Evolutionary conservation across 2,113 vertebrate species (phyloP).

Genomic region (Corydoras sp.): DNA sequence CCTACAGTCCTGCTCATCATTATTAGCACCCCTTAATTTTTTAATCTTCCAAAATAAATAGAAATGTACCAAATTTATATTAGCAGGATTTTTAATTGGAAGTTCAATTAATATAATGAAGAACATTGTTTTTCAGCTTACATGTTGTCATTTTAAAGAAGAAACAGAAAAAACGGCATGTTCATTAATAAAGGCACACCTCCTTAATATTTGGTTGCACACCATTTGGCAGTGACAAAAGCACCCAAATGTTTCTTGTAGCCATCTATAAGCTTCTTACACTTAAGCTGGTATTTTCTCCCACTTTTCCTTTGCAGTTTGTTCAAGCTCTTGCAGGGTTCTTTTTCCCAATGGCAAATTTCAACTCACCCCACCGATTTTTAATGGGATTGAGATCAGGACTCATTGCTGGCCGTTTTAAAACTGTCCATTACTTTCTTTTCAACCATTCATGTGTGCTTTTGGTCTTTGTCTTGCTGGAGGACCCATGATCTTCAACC

Average conservation of each 20-base stretch:
- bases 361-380: constrained; percentile 1
- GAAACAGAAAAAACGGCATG: not conserved
- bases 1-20: no score
- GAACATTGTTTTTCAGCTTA: no score
- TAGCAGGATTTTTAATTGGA: no score
- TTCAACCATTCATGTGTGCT: not conserved
- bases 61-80: no score
- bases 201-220: not conserved
- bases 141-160: not conserved
- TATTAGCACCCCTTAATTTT: no score
- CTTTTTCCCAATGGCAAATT: not conserved
- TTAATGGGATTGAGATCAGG: constrained; percentile 3
- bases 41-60: no score
- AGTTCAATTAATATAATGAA: no score
- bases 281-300: not conserved
- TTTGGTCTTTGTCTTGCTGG: no score
- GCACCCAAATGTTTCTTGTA: not conserved
- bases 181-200: not conserved
- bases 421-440: not conserved
- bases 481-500: no score
- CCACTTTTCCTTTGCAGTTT: not conserved
- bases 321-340: not conserved
- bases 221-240: not conserved
- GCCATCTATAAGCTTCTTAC: constrained; percentile 2
- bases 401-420: not conserved